phyloP scores from a whole-genome alignment of 1,140 invertebrate species.

The Helicoverpa armigera region DNA sequence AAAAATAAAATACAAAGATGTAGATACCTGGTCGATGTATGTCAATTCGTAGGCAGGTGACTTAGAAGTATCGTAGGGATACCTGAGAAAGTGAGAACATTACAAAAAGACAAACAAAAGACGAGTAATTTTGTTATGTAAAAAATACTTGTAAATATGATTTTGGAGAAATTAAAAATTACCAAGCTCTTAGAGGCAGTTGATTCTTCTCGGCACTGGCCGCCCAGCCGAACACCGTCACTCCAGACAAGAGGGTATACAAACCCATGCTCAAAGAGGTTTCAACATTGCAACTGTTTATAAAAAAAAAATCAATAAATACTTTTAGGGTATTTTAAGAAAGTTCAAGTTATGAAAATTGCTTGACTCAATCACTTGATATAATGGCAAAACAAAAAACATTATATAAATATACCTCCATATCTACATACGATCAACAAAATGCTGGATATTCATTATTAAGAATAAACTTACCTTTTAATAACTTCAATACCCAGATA shows the following conservation, averaged over 20 bases:
- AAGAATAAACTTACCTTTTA: conserved; percentile 65
- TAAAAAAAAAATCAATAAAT: neutral
- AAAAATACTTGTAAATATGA: too few species aligned
- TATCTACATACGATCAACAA: too few species aligned
- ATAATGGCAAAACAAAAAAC: too few species aligned
- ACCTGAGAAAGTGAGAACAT: conserved; percentile 67
- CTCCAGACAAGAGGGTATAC: conserved; percentile 63
- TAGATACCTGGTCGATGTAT: conserved; percentile 77
- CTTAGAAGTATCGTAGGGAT: conserved; percentile 82
- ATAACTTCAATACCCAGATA: conserved; percentile 67
- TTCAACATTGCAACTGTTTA: conserved; percentile 68
- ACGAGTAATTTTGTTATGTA: too few species aligned
- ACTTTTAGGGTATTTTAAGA: neutral
- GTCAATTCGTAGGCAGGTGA: conserved; percentile 85
- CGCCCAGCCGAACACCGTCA: conserved; percentile 73
- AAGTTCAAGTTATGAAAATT: too few species aligned
- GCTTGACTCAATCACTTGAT: too few species aligned
- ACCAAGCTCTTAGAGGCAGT: conserved; percentile 77
- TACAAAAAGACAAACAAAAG: too few species aligned
- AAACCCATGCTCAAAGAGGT: conserved; percentile 61
- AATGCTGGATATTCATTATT: too few species aligned
- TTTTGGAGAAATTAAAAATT: conserved; percentile 5
- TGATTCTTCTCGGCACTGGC: conserved; percentile 67
- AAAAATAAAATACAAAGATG: neutral
- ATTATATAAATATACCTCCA: too few species aligned